Conservation (phyloP, 2,888 invertebrate species). For the Heterodera filipjevi region DNA sequence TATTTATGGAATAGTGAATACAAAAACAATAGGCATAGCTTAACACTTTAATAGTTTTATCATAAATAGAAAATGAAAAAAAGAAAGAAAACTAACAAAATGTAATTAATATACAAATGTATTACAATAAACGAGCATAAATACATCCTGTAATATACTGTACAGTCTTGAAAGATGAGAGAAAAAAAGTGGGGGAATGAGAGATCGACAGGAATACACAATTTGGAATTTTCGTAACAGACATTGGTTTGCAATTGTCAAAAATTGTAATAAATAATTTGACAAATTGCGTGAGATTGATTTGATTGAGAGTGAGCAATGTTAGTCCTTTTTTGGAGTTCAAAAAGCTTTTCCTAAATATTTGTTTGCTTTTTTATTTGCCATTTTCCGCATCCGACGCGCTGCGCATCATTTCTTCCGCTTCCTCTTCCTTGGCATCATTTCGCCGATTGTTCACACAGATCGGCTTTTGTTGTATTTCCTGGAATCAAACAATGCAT, state of each 20-base stretch:
- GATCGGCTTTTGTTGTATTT: constrained; percentile 20
- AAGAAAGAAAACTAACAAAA: too few relatives aligned
- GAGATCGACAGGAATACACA: not conserved
- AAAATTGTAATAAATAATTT: too few relatives aligned
- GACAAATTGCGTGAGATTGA: not conserved
- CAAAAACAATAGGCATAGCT: too few relatives aligned
- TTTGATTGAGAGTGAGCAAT: not conserved
- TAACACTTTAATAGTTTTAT: too few relatives aligned
- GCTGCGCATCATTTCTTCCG: constrained; percentile 12
- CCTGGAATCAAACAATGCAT: not conserved
- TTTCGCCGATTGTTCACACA: constrained; percentile 27
- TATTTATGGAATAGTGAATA: too few relatives aligned
- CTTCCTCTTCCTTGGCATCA: constrained; percentile 11
- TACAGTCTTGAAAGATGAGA: not conserved
- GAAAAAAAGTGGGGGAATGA: not conserved
- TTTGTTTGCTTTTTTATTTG: not conserved
- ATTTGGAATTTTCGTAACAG: not conserved
- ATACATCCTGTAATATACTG: too few relatives aligned
- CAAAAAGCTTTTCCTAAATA: not conserved
- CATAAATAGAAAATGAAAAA: too few relatives aligned
- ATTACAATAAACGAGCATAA: too few relatives aligned
- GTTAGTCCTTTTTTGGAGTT: not conserved
- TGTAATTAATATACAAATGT: too few relatives aligned
- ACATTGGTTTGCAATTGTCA: not conserved
- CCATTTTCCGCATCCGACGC: not conserved